Base-by-base conservation (phyloP, 2,888 invertebrate species). In the Biston betularia region DNA sequence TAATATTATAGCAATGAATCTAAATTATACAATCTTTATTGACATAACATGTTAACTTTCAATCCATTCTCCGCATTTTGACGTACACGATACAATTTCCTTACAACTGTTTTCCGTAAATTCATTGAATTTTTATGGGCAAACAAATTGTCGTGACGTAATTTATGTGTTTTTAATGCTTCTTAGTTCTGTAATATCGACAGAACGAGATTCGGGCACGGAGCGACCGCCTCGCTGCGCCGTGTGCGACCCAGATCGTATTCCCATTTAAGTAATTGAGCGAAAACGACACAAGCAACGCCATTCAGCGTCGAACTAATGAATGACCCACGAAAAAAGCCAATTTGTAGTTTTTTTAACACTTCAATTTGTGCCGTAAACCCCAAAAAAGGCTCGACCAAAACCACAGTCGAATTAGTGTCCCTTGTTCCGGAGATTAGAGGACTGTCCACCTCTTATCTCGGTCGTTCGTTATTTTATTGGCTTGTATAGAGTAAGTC, bases 341-440 rank as follows among this genome's bases (percentile, higher is more conserved):
- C 92, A 92, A 92, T 93, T 93, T 92, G 92, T 93, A 92, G 91
- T 92, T 93, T 93, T 93, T 93, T 93, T 90, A 88, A 92, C 89
- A 87, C 93, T 89, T 91, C 91, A 93, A 92, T 93, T 93, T 93
- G 93, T 93, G 93, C 89, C 90, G 88, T 91, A 92, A 90, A 91
- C 88, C 88, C 89, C 85, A 90, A 75, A 93, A 91, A 91, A 90
- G 88, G 84, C 86, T 89, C 88, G 84, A 86, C 90, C 90, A 87
- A 93, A 93, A 93, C 93, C 93, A 93, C 93, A 93, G 92, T 93
- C 93, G 92, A 93, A 93, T 93, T 93, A 93, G 93, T 92, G 93
- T 92, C 92, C 93, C 93, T 92, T 93, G 93, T 93, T 92, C 89
- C 89, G 89, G 89, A 93, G 93, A 93, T 93, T 93, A 93, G 92